A percentile compares a stretch with the other conserved stretches of the same genome.
phyloP scores from a whole-genome alignment of 2,797 vertebrate genomes.

The Sibirionetta formosa region DNA sequence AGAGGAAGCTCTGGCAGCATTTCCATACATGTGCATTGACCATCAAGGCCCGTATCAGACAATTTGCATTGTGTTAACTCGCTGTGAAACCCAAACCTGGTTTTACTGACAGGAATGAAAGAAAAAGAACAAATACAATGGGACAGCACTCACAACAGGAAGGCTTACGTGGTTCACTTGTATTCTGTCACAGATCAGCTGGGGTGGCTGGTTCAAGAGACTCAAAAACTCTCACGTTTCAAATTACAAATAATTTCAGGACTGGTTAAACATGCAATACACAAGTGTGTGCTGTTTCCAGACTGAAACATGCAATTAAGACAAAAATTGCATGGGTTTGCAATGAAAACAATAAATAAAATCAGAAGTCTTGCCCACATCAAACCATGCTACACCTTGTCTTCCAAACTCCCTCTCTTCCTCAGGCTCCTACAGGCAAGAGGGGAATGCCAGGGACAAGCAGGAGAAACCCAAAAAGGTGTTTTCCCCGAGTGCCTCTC shows the following conservation, averaged over 20 bases:
- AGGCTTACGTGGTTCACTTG: not conserved
- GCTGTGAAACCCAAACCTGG: not conserved
- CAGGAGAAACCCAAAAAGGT: not conserved
- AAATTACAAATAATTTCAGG: not conserved
- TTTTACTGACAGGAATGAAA: not conserved
- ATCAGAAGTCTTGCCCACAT: not conserved
- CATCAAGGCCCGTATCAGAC: not conserved
- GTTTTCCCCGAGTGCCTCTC: not conserved
- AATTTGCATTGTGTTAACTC: not conserved
- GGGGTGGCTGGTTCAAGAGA: not conserved
- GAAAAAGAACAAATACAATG: not conserved
- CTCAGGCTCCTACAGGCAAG: not conserved
- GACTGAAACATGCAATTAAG: not conserved
- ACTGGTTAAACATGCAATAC: not conserved
- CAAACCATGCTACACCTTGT: not conserved
- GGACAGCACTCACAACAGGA: not conserved
- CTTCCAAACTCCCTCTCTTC: accelerated
- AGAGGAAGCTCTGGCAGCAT: not conserved
- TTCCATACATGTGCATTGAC: accelerated
- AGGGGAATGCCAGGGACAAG: not conserved
- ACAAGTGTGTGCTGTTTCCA: not conserved
- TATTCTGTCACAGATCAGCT: not conserved
- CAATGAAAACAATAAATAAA: not conserved
- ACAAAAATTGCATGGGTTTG: not conserved
- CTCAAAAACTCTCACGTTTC: not conserved